These are phyloP conservation scores for Physocephala rufipes DNA, from an alignment of 2,888 invertebrate genomes.

Conservation along the genomic window DNA sequence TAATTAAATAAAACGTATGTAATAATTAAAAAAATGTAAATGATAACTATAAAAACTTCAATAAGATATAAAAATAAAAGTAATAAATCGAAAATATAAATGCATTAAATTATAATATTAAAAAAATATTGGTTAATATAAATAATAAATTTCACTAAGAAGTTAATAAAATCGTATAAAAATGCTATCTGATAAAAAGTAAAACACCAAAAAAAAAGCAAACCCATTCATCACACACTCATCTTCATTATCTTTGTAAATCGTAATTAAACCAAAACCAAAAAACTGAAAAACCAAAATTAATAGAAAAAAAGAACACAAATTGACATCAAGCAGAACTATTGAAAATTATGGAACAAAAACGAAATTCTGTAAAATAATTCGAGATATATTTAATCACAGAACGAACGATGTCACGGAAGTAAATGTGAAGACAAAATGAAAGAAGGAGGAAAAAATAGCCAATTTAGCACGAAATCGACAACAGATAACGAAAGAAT, in stretches of 20 bases:
- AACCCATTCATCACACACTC: too few relatives aligned
- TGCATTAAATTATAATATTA: too few relatives aligned
- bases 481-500: conserved; percentile 3
- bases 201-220: neutral
- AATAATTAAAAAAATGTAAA: too few relatives aligned
- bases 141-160: neutral
- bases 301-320: conserved; percentile 8
- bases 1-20: too few relatives aligned
- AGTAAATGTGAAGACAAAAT: conserved; percentile 4
- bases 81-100: too few relatives aligned
- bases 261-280: conserved; percentile 1
- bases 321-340: too few relatives aligned
- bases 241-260: too few relatives aligned
- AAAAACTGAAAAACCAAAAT: conserved; percentile 11
- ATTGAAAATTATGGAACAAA: neutral
- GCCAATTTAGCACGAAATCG: conserved; percentile 31
- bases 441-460: conserved; percentile 24
- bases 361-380: neutral
- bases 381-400: too few relatives aligned
- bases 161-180: neutral
- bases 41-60: too few relatives aligned
- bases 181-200: conserved; percentile 17
- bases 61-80: too few relatives aligned
- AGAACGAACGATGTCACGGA: neutral
- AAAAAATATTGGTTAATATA: too few relatives aligned